A percentile compares a stretch with the other conserved stretches of the same genome.
Conservation (phyloP, 2,113 vertebrate species). For the Sakesphorus luctuosus region DNA sequence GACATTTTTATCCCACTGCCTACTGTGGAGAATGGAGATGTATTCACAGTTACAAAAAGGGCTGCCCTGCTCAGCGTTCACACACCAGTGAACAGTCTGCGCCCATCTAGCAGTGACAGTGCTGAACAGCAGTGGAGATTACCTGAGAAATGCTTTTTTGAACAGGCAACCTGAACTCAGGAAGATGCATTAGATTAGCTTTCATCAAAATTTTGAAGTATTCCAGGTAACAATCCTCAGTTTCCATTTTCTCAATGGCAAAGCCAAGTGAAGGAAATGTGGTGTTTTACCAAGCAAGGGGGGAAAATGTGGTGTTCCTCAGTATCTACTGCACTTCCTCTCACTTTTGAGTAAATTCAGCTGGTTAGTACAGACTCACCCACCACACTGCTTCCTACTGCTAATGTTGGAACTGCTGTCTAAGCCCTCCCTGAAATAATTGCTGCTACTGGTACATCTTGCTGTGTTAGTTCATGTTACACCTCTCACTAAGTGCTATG, state of each 20-base stretch:
- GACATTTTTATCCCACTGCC: not conserved
- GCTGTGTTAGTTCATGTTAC: not conserved
- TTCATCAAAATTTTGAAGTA: not conserved
- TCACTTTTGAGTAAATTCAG: not conserved
- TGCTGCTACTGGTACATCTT: not conserved
- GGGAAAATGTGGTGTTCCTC: accelerated
- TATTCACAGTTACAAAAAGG: not conserved
- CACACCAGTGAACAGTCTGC: not conserved
- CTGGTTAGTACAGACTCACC: not conserved
- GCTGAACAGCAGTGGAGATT: not conserved
- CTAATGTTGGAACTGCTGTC: not conserved
- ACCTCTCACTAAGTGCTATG: not conserved
- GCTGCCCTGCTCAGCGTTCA: not conserved
- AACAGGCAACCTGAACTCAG: not conserved
- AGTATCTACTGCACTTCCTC: not conserved
- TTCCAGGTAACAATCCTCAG: not conserved
- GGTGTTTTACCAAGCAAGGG: not conserved
- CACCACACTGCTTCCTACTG: not conserved
- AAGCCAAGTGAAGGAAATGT: not conserved
- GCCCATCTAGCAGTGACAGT: not conserved
- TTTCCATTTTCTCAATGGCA: not conserved
- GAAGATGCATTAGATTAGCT: not conserved
- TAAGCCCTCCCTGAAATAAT: not conserved
- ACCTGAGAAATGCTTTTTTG: not conserved
- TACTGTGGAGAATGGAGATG: not conserved